These are phyloP conservation scores for Drosophila kepulauana DNA, from an alignment of 1,140 invertebrate genomes.

Conservation along the genomic window DNA sequence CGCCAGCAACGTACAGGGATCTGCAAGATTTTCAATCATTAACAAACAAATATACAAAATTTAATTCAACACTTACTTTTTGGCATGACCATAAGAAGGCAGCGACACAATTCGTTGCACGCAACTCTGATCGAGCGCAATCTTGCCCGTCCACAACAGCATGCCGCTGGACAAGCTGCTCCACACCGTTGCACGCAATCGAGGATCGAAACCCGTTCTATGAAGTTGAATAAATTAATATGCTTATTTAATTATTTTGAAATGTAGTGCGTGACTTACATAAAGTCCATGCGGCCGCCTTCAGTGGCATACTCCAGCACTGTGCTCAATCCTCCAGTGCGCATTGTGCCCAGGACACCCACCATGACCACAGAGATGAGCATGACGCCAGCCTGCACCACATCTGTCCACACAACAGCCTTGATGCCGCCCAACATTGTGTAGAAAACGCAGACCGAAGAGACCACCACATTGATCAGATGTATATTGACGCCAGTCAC, in stretches of 20 bases:
- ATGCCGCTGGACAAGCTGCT: slow-evolving; percentile 54
- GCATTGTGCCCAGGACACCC: slow-evolving; percentile 88
- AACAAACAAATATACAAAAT: neutral
- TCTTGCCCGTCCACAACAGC: slow-evolving; percentile 71
- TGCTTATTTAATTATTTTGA: neutral
- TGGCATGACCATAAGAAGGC: slow-evolving; percentile 68
- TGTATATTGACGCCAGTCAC: slow-evolving; percentile 92
- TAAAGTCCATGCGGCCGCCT: slow-evolving; percentile 87
- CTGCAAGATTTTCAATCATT: slow-evolving; percentile 53
- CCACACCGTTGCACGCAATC: slow-evolving; percentile 64
- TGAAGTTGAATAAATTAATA: neutral
- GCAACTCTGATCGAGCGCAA: slow-evolving; percentile 77
- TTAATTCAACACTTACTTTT: slow-evolving; percentile 47
- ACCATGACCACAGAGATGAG: slow-evolving; percentile 90
- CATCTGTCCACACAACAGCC: slow-evolving; percentile 95
- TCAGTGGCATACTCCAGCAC: slow-evolving; percentile 88
- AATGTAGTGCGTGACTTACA: slow-evolving; percentile 85
- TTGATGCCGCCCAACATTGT: slow-evolving; percentile 93
- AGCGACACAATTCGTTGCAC: slow-evolving; percentile 78
- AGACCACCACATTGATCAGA: slow-evolving; percentile 89
- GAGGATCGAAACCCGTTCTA: slow-evolving; percentile 70
- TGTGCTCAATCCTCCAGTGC: slow-evolving; percentile 88
- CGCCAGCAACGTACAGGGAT: slow-evolving; percentile 85
- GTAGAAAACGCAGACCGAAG: slow-evolving; percentile 93
- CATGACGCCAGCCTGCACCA: slow-evolving; percentile 92